Conservation (phyloP, 2,888 invertebrate species). For the Apotomis capreana region DNA sequence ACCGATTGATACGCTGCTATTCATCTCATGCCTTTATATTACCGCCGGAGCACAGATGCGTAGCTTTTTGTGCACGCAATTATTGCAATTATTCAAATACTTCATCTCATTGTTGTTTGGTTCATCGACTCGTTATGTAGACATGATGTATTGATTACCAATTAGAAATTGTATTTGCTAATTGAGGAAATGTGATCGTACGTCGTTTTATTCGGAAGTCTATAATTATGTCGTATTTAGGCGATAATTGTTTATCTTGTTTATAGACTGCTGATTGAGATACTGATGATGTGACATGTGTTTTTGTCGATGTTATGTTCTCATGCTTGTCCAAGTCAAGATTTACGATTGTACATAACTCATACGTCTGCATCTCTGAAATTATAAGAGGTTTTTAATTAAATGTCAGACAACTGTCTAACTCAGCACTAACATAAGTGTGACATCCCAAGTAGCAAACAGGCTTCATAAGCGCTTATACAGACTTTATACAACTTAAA, state of each 20-base stretch:
- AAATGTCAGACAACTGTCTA: too few relatives aligned
- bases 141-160: constrained; percentile 35
- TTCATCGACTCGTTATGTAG: constrained; percentile 38
- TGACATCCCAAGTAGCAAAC: too few relatives aligned
- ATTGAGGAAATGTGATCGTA: constrained; percentile 40
- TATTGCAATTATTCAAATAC: constrained; percentile 47
- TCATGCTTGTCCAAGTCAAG: constrained; percentile 8
- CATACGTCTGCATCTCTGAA: background rate
- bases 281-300: constrained; percentile 10
- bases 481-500: too few relatives aligned
- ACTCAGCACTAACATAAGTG: too few relatives aligned
- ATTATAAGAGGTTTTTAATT: background rate
- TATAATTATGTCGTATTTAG: constrained; percentile 24
- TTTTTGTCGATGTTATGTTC: constrained; percentile 10
- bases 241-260: constrained; percentile 8
- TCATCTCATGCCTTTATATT: constrained; percentile 60
- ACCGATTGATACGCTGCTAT: constrained; percentile 53
- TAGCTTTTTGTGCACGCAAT: constrained; percentile 44
- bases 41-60: constrained; percentile 43
- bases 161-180: constrained; percentile 41
- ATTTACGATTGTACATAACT: background rate
- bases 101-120: constrained; percentile 36
- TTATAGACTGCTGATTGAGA: constrained; percentile 18
- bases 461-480: too few relatives aligned
- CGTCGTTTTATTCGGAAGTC: constrained; percentile 36